Evolutionary conservation across 2,113 vertebrate genomes (phyloP).

Genomic region (Leptobrachium ailaonicum): DNA sequence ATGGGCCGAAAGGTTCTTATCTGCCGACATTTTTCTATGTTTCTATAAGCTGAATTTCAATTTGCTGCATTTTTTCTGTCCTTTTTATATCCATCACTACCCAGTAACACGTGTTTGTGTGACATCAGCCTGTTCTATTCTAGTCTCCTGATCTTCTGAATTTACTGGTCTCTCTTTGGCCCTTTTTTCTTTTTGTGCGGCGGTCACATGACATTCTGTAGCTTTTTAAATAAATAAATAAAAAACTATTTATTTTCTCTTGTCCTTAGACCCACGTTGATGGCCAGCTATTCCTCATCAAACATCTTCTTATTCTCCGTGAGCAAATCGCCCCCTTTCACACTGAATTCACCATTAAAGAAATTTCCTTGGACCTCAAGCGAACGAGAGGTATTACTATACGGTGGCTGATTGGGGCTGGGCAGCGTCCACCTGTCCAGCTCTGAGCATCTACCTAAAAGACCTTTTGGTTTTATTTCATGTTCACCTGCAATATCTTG

Average conservation of each 20-base stretch:
- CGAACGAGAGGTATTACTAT: slow-evolving; percentile 91
- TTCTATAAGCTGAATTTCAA: too few relatives aligned
- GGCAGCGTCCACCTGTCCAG: slow-evolving; percentile 52
- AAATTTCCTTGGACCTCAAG: slow-evolving; percentile 99
- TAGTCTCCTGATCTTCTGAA: too few relatives aligned
- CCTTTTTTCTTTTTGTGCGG: too few relatives aligned
- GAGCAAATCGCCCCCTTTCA: slow-evolving; percentile 99
- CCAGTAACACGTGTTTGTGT: too few relatives aligned
- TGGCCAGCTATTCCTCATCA: slow-evolving; percentile 98
- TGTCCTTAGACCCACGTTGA: slow-evolving; percentile 85
- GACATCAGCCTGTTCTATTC: too few relatives aligned
- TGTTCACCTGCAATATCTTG: slow-evolving; percentile 77
- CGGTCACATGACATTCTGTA: slow-evolving; percentile 12
- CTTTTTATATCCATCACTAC: too few relatives aligned
- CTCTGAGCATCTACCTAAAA: slow-evolving; percentile 56
- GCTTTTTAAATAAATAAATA: slow-evolving; percentile 38
- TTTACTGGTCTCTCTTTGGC: too few relatives aligned
- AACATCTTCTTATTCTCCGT: slow-evolving; percentile 97
- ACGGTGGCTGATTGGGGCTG: slow-evolving; percentile 62
- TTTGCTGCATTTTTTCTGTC: too few relatives aligned
- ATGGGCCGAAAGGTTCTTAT: too few relatives aligned
- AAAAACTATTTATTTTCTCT: slow-evolving; percentile 59
- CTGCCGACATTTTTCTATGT: too few relatives aligned
- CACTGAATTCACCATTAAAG: slow-evolving; percentile 98
- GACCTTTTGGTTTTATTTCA: slow-evolving; percentile 65